A percentile compares a stretch with the other conserved stretches of the same genome.
phyloP scores from a whole-genome alignment of 2,797 vertebrate genomes.

The Chrosomus eos region DNA sequence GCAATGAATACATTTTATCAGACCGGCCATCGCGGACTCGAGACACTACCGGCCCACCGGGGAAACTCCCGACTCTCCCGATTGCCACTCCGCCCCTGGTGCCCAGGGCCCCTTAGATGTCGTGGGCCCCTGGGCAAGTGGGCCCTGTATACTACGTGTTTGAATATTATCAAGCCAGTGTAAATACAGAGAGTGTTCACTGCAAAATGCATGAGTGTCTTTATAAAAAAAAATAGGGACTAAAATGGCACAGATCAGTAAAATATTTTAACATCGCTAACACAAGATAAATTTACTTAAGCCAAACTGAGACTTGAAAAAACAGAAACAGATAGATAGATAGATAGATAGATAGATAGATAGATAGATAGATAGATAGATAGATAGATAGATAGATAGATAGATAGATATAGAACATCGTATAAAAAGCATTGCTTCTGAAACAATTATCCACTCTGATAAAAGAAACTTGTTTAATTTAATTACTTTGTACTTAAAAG shows the following conservation, averaged over 20 bases:
- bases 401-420: neutral
- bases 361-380: no score
- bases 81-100: no score
- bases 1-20: no score
- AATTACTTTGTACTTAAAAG: slow-evolving; percentile 78
- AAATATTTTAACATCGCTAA: neutral
- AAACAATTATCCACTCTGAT: slow-evolving; percentile 77
- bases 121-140: no score
- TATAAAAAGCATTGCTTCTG: slow-evolving; percentile 69
- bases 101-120: no score
- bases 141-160: no score
- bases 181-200: neutral
- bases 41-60: no score
- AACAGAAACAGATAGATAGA: no score
- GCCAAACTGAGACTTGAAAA: neutral
- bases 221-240: neutral
- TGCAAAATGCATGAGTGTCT: neutral
- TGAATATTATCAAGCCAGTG: slow-evolving; percentile 9
- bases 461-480: slow-evolving; percentile 74
- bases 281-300: neutral
- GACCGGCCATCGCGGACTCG: no score
- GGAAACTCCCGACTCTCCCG: no score
- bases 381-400: no score
- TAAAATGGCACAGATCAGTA: neutral
- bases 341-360: no score